Evolutionary conservation across 1,140 invertebrate species (phyloP).

Genomic region (Drosophila azteca): DNA sequence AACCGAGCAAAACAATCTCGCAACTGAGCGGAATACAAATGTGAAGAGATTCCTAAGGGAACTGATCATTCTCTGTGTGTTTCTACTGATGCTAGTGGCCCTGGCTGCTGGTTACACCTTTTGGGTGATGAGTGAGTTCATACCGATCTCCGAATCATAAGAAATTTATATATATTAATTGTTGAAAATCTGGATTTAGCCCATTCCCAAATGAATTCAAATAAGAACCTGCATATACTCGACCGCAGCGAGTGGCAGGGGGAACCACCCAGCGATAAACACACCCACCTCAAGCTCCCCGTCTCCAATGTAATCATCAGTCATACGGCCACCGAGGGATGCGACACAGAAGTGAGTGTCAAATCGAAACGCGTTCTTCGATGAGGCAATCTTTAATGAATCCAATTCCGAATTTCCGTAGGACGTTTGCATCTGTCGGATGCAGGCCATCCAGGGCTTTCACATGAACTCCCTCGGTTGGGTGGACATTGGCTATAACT

Average conservation of each 20-base stretch:
- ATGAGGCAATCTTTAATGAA: background rate
- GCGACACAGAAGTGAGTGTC: conserved; percentile 83
- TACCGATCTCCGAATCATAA: background rate
- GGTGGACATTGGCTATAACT: conserved; percentile 89
- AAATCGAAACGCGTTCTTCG: background rate
- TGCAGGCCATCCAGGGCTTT: conserved; percentile 86
- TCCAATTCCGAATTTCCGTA: background rate
- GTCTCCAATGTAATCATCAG: conserved; percentile 85
- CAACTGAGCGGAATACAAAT: conserved; percentile 17
- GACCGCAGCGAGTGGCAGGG: conserved; percentile 87
- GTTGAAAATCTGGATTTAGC: conserved; percentile 25
- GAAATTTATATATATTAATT: conserved; percentile 3
- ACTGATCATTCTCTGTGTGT: conserved; percentile 36
- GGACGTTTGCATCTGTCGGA: conserved; percentile 77
- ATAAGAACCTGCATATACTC: conserved; percentile 55
- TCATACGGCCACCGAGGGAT: conserved; percentile 85
- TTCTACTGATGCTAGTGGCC: conserved; percentile 55
- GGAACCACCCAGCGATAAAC: conserved; percentile 84
- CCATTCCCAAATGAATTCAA: conserved; percentile 14
- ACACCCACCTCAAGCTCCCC: conserved; percentile 83
- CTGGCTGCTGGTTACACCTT: conserved; percentile 47
- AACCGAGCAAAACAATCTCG: background rate
- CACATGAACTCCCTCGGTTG: conserved; percentile 86
- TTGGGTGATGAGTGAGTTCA: conserved; percentile 58
- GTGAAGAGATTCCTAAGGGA: conserved; percentile 28